Base-by-base conservation (phyloP, 2,797 vertebrate species). In the Choloepus didactylus region DNA sequence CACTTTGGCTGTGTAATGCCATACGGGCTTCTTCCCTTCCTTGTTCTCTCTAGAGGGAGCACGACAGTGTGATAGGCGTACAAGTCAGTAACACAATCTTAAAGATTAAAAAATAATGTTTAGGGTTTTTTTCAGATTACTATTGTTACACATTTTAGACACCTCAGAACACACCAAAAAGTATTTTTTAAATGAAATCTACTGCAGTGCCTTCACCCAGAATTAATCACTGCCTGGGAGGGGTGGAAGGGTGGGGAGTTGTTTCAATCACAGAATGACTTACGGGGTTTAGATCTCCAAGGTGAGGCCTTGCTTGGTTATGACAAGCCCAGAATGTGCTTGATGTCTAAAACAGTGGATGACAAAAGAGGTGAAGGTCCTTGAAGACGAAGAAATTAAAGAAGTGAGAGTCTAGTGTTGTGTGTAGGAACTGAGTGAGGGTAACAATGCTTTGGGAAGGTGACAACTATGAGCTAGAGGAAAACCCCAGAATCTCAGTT, bases 151-250 rank as follows among this genome's bases (percentile, higher is more conserved):
- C 8, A 81, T 86, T 62, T 86, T 64, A 73, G 9, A 91, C 38
- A 46, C 60, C 46, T 95, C 92, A 87, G 59, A 54, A 92, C 87
- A 89, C 80, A 79, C 51, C 72, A 66, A 81, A 92, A 86, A 73
- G 4, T 62, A 82, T 95, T 94, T 93, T 49, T 9, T 49, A 10
- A 49, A 49, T 87, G 86, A 95, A 95, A 92, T 82, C 44, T 44
- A 44, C 41, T 76, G 62, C 69, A 38, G 75, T 85, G 11, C 11
- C 19, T 6, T 87, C 66, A 76, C 49, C 75, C 93, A 84, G 70
- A 92, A 67, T 9, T 87, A 90, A 56, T 67, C 89, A 54, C 41
- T 77, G 19, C 54, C 29, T 60, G 56, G 56, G 31, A 77, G 14
- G 11, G 5, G 23, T 41, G 35, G 75, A 89, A 51, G 35, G 11